Conservation (phyloP, 2,113 vertebrate species). For the Oryzias melastigma region DNA sequence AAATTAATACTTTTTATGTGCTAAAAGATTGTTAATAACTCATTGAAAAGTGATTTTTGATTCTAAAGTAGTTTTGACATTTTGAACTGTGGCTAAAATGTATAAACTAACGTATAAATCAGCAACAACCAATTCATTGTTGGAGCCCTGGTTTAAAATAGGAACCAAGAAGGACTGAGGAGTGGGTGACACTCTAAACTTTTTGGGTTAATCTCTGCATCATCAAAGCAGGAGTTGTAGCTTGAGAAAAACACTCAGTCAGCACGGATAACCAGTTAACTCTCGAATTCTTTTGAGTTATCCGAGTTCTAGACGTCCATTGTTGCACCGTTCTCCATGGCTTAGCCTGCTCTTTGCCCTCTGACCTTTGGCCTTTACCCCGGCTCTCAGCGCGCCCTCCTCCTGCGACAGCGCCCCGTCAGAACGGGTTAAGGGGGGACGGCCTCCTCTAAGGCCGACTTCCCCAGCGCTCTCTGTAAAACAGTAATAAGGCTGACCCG, state of each 20-base stretch:
- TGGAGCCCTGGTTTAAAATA: no score
- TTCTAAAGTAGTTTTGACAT: no score
- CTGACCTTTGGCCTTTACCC: slow-evolving; percentile 26
- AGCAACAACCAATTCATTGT: no score
- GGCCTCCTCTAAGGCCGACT: not conserved
- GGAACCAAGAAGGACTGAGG: no score
- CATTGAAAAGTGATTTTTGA: no score
- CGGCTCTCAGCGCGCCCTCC: not conserved
- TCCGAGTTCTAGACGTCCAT: slow-evolving; percentile 12
- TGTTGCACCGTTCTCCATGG: slow-evolving; percentile 21
- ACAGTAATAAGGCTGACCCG: slow-evolving; percentile 31
- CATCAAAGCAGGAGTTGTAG: not conserved
- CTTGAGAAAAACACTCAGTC: not conserved
- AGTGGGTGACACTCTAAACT: no score
- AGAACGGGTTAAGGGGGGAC: slow-evolving; percentile 17
- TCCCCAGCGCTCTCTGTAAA: slow-evolving; percentile 19
- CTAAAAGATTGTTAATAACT: no score
- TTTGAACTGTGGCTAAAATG: no score
- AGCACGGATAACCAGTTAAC: slow-evolving; percentile 4
- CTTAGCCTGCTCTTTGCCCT: slow-evolving; percentile 32
- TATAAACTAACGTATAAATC: no score
- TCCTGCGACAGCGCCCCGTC: slow-evolving; percentile 9
- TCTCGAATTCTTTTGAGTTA: slow-evolving; percentile 18
- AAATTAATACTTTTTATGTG: no score
- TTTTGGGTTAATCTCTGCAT: slow-evolving; percentile 2